Evolutionary conservation across 2,113 vertebrate genomes (phyloP), one percentile per base, ranked within the genome.

Genomic region (Picathartes gymnocephalus): DNA sequence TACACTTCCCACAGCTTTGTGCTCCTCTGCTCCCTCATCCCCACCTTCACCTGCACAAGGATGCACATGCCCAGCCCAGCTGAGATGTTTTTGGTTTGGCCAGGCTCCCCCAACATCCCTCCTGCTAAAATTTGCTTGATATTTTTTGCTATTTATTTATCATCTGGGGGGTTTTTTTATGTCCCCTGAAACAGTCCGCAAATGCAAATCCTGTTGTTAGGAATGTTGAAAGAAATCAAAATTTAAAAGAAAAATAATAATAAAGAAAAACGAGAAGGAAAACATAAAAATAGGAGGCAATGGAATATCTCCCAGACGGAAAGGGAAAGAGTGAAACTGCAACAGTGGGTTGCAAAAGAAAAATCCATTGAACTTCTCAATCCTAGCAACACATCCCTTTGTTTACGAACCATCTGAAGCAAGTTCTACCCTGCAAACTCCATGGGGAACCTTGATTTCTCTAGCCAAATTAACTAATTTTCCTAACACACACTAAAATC

Each of bases 401-500:
- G 70, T 40, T 77, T 76, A 76, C 1, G 12, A 96, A 57, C 85
- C 58, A 90, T 58, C 91, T 89, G 51, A 65, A 50, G 82, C 60
- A 64, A 96, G 48, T 81, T 85, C 21, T 60, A 70, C 78, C 71
- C 79, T 81, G 81, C 90, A 93, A 80, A 90, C 91, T 95, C 88
- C 24, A 3, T 73, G 42, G 85, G 90, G 44, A 78, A 64, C 81
- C 95, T 72, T 79, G 81, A 88, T 97, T 97, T 95, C 93, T 83
- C 76, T 44, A 73, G 81, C 85, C 94, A 85, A 92, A 92, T 96
- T 95, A 88, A 57, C 93, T 94, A 54, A 68, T 95, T 93, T 96
- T 88, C 92, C 93, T 96, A 92, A 88, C 54, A 96, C 83, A 66
- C 25, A 61, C 93, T 79, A 61, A 95, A 96, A 87, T 96, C 96